These are phyloP conservation scores for Timema cristinae DNA, from an alignment of 2,888 invertebrate species.

Conservation along the genomic window DNA sequence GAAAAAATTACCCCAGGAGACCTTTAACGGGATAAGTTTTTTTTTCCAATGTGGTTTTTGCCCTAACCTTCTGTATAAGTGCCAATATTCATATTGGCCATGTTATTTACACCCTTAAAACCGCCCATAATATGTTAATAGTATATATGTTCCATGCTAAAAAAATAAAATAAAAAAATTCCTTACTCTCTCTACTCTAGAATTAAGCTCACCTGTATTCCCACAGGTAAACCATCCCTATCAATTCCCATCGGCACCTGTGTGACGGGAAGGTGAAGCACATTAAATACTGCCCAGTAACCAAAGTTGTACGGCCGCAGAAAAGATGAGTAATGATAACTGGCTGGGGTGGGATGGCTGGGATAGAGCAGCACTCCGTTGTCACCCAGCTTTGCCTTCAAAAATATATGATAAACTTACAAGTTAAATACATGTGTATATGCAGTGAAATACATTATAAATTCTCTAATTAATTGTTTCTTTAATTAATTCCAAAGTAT, in stretches of 20 bases:
- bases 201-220: constrained; percentile 61
- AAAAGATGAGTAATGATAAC: constrained; percentile 75
- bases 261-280: constrained; percentile 73
- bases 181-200: background rate
- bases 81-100: too few relatives aligned
- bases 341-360: constrained; percentile 72
- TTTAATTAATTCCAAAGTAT: too few relatives aligned
- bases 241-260: constrained; percentile 79
- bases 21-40: too few relatives aligned
- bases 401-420: constrained; percentile 30
- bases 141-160: background rate
- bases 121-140: too few relatives aligned
- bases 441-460: too few relatives aligned
- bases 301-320: constrained; percentile 77
- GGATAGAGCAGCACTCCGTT: constrained; percentile 83
- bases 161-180: background rate
- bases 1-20: too few relatives aligned
- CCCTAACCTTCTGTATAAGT: background rate
- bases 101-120: too few relatives aligned
- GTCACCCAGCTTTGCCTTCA: constrained; percentile 64
- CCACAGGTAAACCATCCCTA: constrained; percentile 67
- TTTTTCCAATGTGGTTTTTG: background rate
- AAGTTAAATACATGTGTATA: too few relatives aligned
- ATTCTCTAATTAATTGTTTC: too few relatives aligned
- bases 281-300: constrained; percentile 83